These are phyloP conservation scores for Parauchenoglanis ngamensis DNA, from an alignment of 2,797 vertebrate genomes.

Conservation along the genomic window DNA sequence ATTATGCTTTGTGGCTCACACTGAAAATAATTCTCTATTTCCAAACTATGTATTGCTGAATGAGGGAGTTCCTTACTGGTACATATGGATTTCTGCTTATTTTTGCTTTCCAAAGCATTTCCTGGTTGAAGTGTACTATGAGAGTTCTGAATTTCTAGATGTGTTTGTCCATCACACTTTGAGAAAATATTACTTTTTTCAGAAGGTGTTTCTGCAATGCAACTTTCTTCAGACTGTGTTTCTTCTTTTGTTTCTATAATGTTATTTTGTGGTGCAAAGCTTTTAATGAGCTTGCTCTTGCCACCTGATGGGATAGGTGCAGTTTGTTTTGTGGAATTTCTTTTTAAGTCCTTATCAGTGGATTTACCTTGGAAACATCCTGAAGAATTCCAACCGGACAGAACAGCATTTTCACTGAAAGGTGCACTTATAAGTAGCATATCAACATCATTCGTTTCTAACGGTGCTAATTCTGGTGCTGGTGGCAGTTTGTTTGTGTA, in stretches of 20 bases:
- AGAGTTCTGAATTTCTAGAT: not conserved
- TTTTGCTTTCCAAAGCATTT: not conserved
- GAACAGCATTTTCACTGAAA: constrained; percentile 28
- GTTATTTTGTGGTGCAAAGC: not conserved
- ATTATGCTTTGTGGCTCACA: constrained; percentile 11
- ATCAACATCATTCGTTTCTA: constrained; percentile 35
- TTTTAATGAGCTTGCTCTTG: not conserved
- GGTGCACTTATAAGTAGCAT: not conserved
- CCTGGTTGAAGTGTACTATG: not conserved
- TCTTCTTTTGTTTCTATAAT: constrained; percentile 7
- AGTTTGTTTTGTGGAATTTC: not conserved
- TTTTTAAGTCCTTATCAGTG: constrained; percentile 19
- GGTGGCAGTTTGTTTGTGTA: constrained; percentile 25
- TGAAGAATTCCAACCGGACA: constrained; percentile 4
- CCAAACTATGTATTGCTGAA: not conserved
- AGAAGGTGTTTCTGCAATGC: not conserved
- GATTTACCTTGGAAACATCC: constrained; percentile 7
- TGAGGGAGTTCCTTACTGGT: constrained; percentile 14
- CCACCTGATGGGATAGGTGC: not conserved
- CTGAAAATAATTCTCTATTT: not conserved
- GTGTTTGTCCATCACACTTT: not conserved
- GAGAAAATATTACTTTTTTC: not conserved
- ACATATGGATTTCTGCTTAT: not conserved
- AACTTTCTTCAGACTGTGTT: not conserved
- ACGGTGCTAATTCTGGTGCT: constrained; percentile 35